Base-by-base conservation (phyloP, 2,888 invertebrate species). In the Drosophila robusta region DNA sequence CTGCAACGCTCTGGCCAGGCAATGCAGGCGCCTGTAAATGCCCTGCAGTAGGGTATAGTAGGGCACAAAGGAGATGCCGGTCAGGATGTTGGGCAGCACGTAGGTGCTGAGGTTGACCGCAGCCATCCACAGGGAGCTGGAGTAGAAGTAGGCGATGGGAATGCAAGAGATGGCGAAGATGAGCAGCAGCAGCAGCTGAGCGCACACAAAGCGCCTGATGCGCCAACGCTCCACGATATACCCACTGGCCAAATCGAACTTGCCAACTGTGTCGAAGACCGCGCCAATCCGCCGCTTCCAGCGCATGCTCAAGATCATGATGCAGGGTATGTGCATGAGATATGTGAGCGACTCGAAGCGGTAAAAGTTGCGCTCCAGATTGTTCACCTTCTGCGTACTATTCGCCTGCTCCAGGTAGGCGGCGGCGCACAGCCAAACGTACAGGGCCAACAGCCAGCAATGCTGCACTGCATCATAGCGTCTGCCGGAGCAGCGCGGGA, bases 21-120 rank as follows among this genome's bases (percentile, higher is more conserved):
- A n/a, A 6, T 51, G 32, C 3, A 82, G 47, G 0, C 86, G 83
- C 22, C 45, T 50, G 0, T 39, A n/a, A 12, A 78, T 36, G 0
- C 78, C 83, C 5, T 67, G 68, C 3, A 86, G 62, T 5, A 83
- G 36, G 0, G 69, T 63, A 14, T 66, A 75, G 29, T 86, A 83
- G 11, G 67, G 70, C 6, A 75, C 26, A 5, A 86, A 71, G 1
- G 83, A 83, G 6, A 80, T 22, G 26, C 67, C 34, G 5, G 63
- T 75, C 9, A 82, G 5, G 9, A 78, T 44, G 22, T 85, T 85
- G 6, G 86, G 82, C 7, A 73, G 6, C 8, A 75, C 64, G 57
- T 56, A 82, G 8, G 75, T 71, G n/a, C 51, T 62, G 14, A 75
- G 49, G 5, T 56, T 75, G 2, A 49, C 4, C 2, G 62, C 0